Conservation (phyloP, 2,888 invertebrate species). For the Dasypolia templi region DNA sequence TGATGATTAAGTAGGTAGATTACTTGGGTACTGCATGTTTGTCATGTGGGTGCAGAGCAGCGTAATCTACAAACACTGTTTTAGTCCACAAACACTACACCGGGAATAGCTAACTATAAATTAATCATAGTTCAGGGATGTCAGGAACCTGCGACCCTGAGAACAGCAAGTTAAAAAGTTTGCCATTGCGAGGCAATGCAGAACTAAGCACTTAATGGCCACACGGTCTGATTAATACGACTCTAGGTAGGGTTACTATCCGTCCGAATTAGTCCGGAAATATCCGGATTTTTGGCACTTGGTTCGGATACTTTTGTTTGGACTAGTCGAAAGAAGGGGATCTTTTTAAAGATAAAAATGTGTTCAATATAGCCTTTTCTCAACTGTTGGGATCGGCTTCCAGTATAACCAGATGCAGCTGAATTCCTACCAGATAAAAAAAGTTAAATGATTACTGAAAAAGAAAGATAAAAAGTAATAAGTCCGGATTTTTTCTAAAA, state of each 20-base stretch:
- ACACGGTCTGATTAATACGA: not conserved
- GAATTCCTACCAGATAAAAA: too few relatives aligned
- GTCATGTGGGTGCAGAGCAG: conserved; percentile 2
- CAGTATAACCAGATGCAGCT: too few relatives aligned
- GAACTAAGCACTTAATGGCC: not conserved
- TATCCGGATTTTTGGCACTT: too few relatives aligned
- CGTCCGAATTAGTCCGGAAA: too few relatives aligned
- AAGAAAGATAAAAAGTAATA: not conserved
- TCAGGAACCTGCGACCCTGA: not conserved
- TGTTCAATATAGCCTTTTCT: too few relatives aligned
- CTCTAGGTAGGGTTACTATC: too few relatives aligned
- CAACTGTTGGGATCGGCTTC: too few relatives aligned
- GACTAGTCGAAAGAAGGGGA: too few relatives aligned
- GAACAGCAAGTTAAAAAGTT: not conserved
- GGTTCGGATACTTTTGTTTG: too few relatives aligned
- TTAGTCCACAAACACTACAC: conserved; percentile 5
- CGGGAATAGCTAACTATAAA: conserved; percentile 5
- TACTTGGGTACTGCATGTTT: not conserved
- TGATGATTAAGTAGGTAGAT: not conserved
- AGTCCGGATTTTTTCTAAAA: too few relatives aligned
- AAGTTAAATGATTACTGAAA: not conserved
- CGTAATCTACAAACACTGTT: conserved; percentile 13
- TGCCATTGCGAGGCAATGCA: not conserved
- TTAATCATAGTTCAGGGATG: conserved; percentile 2
- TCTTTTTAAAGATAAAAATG: too few relatives aligned